Base-by-base conservation (phyloP, 2,888 invertebrate species). In the Thera obeliscata region DNA sequence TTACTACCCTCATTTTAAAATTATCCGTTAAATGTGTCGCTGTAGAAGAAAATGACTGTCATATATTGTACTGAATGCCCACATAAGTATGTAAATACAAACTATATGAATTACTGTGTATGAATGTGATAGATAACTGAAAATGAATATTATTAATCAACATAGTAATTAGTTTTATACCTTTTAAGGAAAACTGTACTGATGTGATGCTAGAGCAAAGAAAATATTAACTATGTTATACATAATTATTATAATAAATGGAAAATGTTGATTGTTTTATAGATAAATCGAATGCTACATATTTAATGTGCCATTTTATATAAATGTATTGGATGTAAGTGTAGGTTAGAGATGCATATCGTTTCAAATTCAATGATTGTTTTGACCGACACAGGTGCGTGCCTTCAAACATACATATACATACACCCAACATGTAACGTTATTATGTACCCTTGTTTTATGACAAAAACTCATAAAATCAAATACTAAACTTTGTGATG, bases 171-270 rank as follows among this genome's bases (percentile, higher is more conserved):
- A 81, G 75, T 79, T 82, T 80, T 82, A 71, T 77, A 76, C 79
- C 9, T 74, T 74, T 77, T 86, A 87, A 87, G 84, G 83, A 87
- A 87, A 88, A 84, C 86, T 87, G 91, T 89, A 90, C 91, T 90
- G 90, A 91, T 87, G 90, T 90, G 87, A 89, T 88, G 84, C 83
- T 89, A 88, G 87, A 89, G 88, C 87, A 90, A 91, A 90, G 84
- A 88, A 46, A 83, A 87, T 87, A 86, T 82, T 80, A 81, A 81
- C 57, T 76, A 81, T 79, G 80, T 82, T 85, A 81, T 78, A 71
- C 76, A 81, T 76, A 77, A 80, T 81, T 76, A 78, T 76, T 75
- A 75, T 68, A 67, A 70, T 74, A 71, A 62, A 65, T 66, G 67
- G 69, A 72, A 67, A 76, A 74, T 76, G 73, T 81, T 83, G 79